Evolutionary conservation across 2,113 vertebrate genomes (phyloP).

Genomic region (Megatriorchis doriae): DNA sequence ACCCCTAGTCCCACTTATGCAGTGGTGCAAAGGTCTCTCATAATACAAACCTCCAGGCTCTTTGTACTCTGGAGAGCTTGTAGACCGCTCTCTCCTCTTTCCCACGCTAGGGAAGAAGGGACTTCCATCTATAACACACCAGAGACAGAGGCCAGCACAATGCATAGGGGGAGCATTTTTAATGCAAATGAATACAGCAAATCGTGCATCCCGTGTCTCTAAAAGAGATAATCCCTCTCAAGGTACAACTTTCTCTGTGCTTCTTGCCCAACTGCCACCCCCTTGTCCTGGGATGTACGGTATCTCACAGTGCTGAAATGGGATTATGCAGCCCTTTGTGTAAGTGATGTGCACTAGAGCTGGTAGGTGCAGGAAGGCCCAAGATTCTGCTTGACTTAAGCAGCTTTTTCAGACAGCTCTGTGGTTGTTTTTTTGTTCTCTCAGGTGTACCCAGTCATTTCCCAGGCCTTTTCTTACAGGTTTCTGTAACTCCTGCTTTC

Average conservation of each 20-base stretch:
- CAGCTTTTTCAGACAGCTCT: background rate
- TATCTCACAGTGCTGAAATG: background rate
- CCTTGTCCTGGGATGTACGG: background rate
- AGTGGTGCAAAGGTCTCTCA: constrained; percentile 37
- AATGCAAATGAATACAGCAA: constrained; percentile 10
- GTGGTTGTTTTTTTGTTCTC: background rate
- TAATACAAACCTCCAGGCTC: constrained; percentile 23
- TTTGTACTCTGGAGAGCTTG: constrained; percentile 42
- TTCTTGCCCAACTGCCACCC: background rate
- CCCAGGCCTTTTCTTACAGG: background rate
- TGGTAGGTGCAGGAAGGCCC: background rate
- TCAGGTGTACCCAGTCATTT: background rate
- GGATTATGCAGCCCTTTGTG: background rate
- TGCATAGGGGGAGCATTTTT: constrained; percentile 15
- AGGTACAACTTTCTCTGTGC: constrained; percentile 16
- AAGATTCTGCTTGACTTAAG: background rate
- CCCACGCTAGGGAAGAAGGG: constrained; percentile 41
- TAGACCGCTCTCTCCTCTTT: background rate
- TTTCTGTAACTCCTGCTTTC: background rate
- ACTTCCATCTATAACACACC: background rate
- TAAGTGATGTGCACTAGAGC: background rate
- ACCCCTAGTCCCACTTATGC: constrained; percentile 25
- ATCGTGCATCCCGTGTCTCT: background rate
- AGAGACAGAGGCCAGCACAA: background rate
- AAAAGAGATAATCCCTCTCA: constrained; percentile 31